phyloP scores from a whole-genome alignment of 2,888 invertebrate species.

The Gryllus longicercus region DNA sequence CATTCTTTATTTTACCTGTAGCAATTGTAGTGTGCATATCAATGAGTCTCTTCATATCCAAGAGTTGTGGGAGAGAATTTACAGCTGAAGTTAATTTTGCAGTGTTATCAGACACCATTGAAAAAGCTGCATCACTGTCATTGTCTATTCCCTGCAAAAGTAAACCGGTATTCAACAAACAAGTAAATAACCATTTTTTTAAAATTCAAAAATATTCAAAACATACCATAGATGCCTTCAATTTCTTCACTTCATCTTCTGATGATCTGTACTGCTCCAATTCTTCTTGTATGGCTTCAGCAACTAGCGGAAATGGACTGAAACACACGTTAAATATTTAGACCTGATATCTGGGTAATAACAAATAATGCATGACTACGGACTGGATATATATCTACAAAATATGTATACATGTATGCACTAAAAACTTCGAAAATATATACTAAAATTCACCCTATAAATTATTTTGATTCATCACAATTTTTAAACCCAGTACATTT shows the following conservation, averaged over 20 bases:
- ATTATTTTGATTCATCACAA: no score
- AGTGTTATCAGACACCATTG: slow-evolving; percentile 88
- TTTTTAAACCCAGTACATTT: no score
- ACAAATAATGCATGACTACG: background rate
- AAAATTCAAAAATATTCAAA: slow-evolving; percentile 22
- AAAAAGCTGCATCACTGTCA: slow-evolving; percentile 79
- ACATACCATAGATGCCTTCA: slow-evolving; percentile 83
- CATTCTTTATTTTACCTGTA: slow-evolving; percentile 60
- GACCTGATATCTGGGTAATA: background rate
- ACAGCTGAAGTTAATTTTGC: slow-evolving; percentile 92
- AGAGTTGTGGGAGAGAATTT: slow-evolving; percentile 89
- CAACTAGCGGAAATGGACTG: slow-evolving; percentile 86
- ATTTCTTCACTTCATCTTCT: slow-evolving; percentile 93
- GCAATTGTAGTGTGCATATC: slow-evolving; percentile 99
- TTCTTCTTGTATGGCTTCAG: slow-evolving; percentile 98
- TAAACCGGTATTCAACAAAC: background rate
- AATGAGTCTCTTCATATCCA: slow-evolving; percentile 95
- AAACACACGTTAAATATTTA: background rate
- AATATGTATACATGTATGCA: no score
- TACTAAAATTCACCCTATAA: no score
- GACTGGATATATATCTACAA: no score
- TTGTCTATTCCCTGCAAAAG: slow-evolving; percentile 68
- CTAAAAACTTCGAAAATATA: no score
- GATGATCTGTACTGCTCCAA: slow-evolving; percentile 89
- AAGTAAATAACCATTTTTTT: slow-evolving; percentile 22